Percentiles rank a stretch among this genome's conserved stretches.
These are phyloP conservation scores for Lutjanus argentimaculatus DNA, from an alignment of 2,797 vertebrate species.

Conservation along the genomic window DNA sequence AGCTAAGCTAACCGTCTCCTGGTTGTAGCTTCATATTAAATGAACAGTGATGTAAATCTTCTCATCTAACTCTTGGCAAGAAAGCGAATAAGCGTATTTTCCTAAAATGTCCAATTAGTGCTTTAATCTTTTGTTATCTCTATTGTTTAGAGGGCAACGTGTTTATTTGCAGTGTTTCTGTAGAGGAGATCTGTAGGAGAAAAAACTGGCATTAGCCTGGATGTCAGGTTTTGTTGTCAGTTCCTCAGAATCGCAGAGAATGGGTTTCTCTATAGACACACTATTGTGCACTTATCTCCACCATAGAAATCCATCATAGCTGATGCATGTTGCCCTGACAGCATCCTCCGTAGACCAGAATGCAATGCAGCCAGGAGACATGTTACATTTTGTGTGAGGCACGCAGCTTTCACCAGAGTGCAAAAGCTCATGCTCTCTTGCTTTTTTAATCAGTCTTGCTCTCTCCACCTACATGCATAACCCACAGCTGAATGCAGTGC, in stretches of 20 bases:
- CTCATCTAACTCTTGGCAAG: too few species aligned
- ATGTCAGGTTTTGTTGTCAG: neutral
- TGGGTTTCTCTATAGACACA: neutral
- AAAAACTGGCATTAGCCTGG: neutral
- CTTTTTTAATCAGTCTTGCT: slow-evolving; percentile 52
- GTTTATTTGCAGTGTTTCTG: neutral
- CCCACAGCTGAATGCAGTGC: slow-evolving; percentile 55
- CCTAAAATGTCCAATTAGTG: neutral
- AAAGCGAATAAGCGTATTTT: neutral
- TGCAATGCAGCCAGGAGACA: slow-evolving; percentile 36
- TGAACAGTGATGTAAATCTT: too few species aligned
- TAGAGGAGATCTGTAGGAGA: neutral
- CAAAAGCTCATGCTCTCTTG: slow-evolving; percentile 26
- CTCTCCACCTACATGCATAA: slow-evolving; percentile 59
- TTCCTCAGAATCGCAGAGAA: neutral
- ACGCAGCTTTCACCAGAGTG: slow-evolving; percentile 37
- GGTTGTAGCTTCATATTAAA: neutral
- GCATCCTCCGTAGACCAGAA: slow-evolving; percentile 46
- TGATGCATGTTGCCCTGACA: slow-evolving; percentile 14
- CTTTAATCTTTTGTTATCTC: neutral
- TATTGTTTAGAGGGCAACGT: neutral
- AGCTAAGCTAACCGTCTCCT: accelerated
- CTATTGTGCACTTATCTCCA: slow-evolving; percentile 7
- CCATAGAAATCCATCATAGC: slow-evolving; percentile 21
- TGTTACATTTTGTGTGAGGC: slow-evolving; percentile 36